Base-by-base conservation (phyloP, 2,797 vertebrate species). In the Numenius phaeopus region DNA sequence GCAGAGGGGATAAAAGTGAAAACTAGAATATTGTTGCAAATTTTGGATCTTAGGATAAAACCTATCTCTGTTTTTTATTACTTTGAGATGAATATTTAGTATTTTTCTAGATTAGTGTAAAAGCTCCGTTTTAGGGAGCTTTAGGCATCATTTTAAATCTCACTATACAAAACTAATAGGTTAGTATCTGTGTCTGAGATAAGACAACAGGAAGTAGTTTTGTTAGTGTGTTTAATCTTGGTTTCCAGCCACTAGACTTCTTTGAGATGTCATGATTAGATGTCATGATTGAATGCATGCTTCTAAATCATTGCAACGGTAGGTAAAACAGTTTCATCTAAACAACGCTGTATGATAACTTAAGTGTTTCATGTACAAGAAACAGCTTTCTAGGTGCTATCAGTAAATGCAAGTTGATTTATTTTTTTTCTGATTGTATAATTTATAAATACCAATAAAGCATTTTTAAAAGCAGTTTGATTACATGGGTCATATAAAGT, bases 261-360 rank as follows among this genome's bases (percentile, higher is more conserved):
- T 17, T 4, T 76, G 67, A 61, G 30, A 24, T 61, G 16, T 37
- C 34, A 37, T 37, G 34, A 37, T 37, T 37, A 37, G 34, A 37
- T 37, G 34, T 37, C 34, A 22, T 75, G 11, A 40, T 59, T n/a
- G 19, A 20, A 20, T 65, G 62, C 7, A 2, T 81, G 11, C 22
- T 37, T 81, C 11, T 40, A 23, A 42, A 20, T 26, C 0, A 1
- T 22, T 70, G 20, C 59, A 50, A 1, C 27, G 7, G 39, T 54
- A 32, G 34, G 6, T 83, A 32, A 40, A 83, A 58, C 52, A 49
- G 7, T 65, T 77, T 73, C 1, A 30, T 59, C 9, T 58, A 15
- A 83, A 61, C 20, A 34, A 5, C 7, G 1, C n/a, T 57, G 18
- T 0, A 0, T 59, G 14, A 20, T 44, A 39, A n/a, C 3, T 26